Conservation (phyloP, 2,113 vertebrate genomes). For the Carassius carassius region DNA sequence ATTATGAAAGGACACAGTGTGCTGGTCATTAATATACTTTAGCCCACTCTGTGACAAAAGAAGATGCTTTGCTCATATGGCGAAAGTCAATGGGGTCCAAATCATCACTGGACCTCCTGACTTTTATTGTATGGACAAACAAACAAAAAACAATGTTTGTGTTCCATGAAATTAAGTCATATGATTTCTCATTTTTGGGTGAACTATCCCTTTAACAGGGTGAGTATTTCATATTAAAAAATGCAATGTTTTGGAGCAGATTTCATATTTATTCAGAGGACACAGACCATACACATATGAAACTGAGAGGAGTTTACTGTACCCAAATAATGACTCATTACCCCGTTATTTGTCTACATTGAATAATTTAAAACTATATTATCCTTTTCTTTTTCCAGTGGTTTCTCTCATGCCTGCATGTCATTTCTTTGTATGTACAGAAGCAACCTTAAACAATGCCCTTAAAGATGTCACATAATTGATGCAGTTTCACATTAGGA, state of each 20-base stretch:
- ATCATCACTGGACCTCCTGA: too few species aligned
- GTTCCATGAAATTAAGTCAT: too few species aligned
- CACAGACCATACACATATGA: conserved; percentile 48
- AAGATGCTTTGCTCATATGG: neutral
- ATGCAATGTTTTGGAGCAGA: neutral
- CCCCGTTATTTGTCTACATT: conserved; percentile 19
- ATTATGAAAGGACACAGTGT: neutral
- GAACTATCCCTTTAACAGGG: neutral
- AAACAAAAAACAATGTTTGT: too few species aligned
- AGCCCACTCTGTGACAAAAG: neutral
- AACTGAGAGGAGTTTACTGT: neutral
- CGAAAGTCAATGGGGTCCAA: neutral
- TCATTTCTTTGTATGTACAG: conserved; percentile 45
- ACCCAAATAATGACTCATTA: conserved; percentile 12
- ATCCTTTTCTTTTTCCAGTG: neutral
- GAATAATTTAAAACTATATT: conserved; percentile 27
- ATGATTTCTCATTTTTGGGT: too few species aligned
- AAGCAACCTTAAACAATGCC: conserved; percentile 40
- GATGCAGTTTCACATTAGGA: neutral
- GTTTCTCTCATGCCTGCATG: conserved; percentile 25
- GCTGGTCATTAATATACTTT: neutral
- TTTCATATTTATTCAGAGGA: conserved; percentile 55
- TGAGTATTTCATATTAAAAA: neutral
- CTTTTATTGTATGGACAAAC: too few species aligned
- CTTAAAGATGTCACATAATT: conserved; percentile 30